These are phyloP conservation scores for Meiosimyza decipiens DNA, from an alignment of 2,888 invertebrate species.

Conservation along the genomic window DNA sequence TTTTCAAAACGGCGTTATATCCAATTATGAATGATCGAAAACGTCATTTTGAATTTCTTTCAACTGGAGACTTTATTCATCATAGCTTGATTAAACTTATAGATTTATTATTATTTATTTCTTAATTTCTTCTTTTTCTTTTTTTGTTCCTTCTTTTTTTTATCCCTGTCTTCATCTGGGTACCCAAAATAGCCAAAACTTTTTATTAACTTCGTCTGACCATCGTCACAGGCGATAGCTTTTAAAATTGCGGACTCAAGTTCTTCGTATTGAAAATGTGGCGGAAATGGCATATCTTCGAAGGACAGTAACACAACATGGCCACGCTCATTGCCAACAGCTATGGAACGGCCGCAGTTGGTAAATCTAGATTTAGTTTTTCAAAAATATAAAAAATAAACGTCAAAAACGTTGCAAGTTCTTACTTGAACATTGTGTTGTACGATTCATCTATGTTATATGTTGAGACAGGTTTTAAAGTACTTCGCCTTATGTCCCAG, in stretches of 20 bases:
- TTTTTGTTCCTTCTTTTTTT: slow-evolving; percentile 11
- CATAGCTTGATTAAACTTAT: no score
- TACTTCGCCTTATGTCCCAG: slow-evolving; percentile 83
- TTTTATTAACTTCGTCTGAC: slow-evolving; percentile 72
- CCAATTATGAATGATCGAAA: no score
- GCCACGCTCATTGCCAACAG: slow-evolving; percentile 77
- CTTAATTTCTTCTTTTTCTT: background rate
- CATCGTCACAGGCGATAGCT: slow-evolving; percentile 73
- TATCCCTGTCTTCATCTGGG: slow-evolving; percentile 25
- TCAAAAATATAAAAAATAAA: background rate
- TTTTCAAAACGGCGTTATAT: no score
- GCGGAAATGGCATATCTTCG: slow-evolving; percentile 80
- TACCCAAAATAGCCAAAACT: slow-evolving; percentile 68
- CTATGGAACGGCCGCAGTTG: slow-evolving; percentile 75
- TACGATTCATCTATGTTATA: slow-evolving; percentile 48
- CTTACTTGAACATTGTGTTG: slow-evolving; percentile 57
- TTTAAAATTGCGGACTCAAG: slow-evolving; percentile 74
- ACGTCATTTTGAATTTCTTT: no score
- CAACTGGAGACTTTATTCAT: no score
- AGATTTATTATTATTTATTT: no score
- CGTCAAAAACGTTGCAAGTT: background rate
- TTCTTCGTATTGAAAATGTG: slow-evolving; percentile 75
- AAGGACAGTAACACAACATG: slow-evolving; percentile 76
- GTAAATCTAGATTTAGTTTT: slow-evolving; percentile 69
- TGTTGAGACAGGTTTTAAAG: slow-evolving; percentile 71